Evolutionary conservation across 2,797 vertebrate genomes (phyloP), one percentile per base, ranked within the genome.

Genomic region (Neosilurus mollespiculum): DNA sequence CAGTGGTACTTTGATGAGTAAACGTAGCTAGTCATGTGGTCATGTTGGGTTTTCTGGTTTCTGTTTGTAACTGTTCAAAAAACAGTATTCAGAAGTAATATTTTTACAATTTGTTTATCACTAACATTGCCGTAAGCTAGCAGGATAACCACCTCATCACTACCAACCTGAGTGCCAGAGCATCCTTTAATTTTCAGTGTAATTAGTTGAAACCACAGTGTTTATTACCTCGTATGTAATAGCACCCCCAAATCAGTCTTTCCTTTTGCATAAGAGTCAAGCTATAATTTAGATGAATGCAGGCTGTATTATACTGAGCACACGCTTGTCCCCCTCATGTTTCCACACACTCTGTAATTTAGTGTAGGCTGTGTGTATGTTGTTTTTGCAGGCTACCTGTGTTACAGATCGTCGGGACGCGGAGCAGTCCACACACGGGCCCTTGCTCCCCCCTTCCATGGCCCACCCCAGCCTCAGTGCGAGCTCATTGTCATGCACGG

Each of bases 361-460:
- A 78, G 61, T 53, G 61, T 65, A 65, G 43, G 77, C 22, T 16
- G 61, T 79, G 43, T 49, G 73, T 30, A 11, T 37, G 59, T 30
- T 72, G 49, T 80, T 22, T 66, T 37, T 80, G 64, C 65, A 80
- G 24, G 53, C 64, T 66, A 69, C 61, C 61, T 78, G 77, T 78
- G 58, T 59, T 78, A 78, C 61, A 78, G 77, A 64, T 78, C n/a
- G 4, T 51, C 43, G 43, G 43, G 43, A 65, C 88, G 87, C 87
- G 87, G 76, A 82, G 77, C 87, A 86, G 88, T 80, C 88, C 85
- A 81, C 83, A 77, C 87, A 86, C 91, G 87, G 88, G 61, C 71
- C 24, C 51, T 34, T 15, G 24, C 24, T 22, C 9, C 58, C 58
- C 34, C 88, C 87, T 78, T 61, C 54, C 76, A n/a, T 53, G 72